Evolutionary conservation across 2,888 invertebrate genomes (phyloP).

Genomic region (Apamea anceps): DNA sequence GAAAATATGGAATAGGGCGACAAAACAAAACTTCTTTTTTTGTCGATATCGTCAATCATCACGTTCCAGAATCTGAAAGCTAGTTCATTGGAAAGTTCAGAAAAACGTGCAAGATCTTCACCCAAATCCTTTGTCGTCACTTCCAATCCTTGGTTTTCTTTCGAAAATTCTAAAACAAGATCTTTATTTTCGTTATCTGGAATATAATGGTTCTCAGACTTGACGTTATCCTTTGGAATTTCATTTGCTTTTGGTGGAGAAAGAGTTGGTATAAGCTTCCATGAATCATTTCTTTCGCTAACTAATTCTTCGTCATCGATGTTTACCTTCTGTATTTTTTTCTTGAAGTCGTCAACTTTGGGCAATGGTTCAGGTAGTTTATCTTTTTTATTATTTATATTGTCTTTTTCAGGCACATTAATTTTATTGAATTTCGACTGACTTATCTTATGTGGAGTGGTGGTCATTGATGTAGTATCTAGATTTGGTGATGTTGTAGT

Average conservation of each 20-base stretch:
- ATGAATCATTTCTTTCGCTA: slow-evolving; percentile 85
- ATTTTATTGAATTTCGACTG: slow-evolving; percentile 66
- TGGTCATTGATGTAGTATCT: slow-evolving; percentile 49
- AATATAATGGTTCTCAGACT: slow-evolving; percentile 75
- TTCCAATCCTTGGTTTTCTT: slow-evolving; percentile 93
- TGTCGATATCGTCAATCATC: slow-evolving; percentile 93
- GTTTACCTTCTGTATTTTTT: slow-evolving; percentile 87
- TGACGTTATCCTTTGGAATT: slow-evolving; percentile 81
- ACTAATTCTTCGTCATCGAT: slow-evolving; percentile 85
- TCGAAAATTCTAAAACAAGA: slow-evolving; percentile 83
- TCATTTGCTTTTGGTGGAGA: slow-evolving; percentile 87
- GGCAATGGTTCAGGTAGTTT: slow-evolving; percentile 73
- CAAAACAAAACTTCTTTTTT: slow-evolving; percentile 94
- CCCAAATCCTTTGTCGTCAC: slow-evolving; percentile 93
- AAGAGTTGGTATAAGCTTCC: slow-evolving; percentile 91
- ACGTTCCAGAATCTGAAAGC: slow-evolving; percentile 96
- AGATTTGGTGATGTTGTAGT: slow-evolving; percentile 38
- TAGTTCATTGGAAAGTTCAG: slow-evolving; percentile 95
- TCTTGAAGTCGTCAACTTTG: slow-evolving; percentile 86
- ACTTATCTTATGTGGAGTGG: slow-evolving; percentile 45
- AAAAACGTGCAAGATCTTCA: slow-evolving; percentile 94
- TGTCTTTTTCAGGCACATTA: slow-evolving; percentile 56
- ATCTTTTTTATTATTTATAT: slow-evolving; percentile 65
- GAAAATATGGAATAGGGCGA: slow-evolving; percentile 96
- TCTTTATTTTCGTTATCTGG: slow-evolving; percentile 80